A percentile compares a stretch with the other conserved stretches of the same genome.
Conservation (phyloP, 2,113 vertebrate species). For the Onychostruthus taczanowskii region DNA sequence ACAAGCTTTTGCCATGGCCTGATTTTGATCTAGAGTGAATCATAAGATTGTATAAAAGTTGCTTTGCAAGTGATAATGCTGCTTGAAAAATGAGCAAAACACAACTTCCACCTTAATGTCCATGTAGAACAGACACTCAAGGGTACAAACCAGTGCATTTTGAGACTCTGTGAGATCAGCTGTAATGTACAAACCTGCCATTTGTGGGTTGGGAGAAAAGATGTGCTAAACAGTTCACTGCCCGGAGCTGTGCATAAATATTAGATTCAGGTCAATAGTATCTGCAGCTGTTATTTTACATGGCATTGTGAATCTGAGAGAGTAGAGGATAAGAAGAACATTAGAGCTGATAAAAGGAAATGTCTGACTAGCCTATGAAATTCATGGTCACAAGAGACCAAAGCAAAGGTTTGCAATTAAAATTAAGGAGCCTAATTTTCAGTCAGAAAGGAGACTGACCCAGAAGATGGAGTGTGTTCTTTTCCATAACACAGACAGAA, state of each 20-base stretch:
- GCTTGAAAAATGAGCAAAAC: not conserved
- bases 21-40: not conserved
- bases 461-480: not conserved
- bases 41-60: not conserved
- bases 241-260: not conserved
- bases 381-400: not conserved
- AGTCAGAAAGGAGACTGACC: not conserved
- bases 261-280: not conserved
- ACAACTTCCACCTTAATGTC: not conserved
- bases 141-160: not conserved
- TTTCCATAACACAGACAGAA: not conserved
- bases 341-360: not conserved
- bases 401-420: not conserved
- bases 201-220: not conserved
- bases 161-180: not conserved
- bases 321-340: not conserved
- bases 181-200: not conserved
- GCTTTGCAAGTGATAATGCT: not conserved
- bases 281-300: not conserved
- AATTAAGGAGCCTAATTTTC: conserved; percentile 1
- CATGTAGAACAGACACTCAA: not conserved
- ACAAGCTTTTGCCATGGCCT: not conserved
- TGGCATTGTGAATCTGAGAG: not conserved
- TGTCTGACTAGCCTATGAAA: not conserved
- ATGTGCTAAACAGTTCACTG: not conserved